Evolutionary conservation across 2,113 vertebrate genomes (phyloP), one percentile per base, ranked within the genome.

Genomic region (Thamnophis sirtalis): DNA sequence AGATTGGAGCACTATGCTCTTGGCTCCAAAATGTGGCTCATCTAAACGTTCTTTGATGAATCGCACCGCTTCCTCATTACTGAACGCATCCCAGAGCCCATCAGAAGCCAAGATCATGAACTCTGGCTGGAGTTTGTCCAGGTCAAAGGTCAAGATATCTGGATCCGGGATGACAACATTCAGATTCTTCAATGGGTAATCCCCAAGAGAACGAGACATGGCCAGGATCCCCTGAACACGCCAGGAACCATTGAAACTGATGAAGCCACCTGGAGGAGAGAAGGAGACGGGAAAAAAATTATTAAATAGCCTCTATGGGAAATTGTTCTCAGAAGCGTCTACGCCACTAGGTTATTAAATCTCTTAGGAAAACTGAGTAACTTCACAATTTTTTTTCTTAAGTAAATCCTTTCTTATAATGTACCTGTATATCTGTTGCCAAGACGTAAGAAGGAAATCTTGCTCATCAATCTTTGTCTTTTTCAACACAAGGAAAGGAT

Each of bases 211-310:
- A 24, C 99, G 99, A 43, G 99, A 99, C 99, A 99, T 99, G 90
- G 99, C 99, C 96, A 99, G 97, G 96, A 99, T 99, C 88, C 99
- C 99, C 97, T 99, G 99, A 13, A 99, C 99, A 0, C 99, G 98
- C 99, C 99, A 99, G 0, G 99, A 99, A 91, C 99, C 99, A 0
- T 99, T 99, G 95, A 99, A 99, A 96, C 99, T 99, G 98, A 99
- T 99, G 97, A 99, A 99, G 0, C 99, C 99, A 89, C 99, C 99
- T 99, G 95, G 33, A 94, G 95, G n/a, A 53, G 95, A 51, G 54
- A 68, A 68, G 13, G 5, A 88, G 91, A 97, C 51, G 58, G 24
- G 63, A 93, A 43, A 92, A 80, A 9, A 38, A n/a, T n/a, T 54
- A 28, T 68, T 49, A 60, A 87, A 95, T 68, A 58, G 6, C 9